Percentiles rank a stretch among this genome's conserved stretches.
phyloP scores from a whole-genome alignment of 2,888 invertebrate genomes.

The Cephonodes hylas region DNA sequence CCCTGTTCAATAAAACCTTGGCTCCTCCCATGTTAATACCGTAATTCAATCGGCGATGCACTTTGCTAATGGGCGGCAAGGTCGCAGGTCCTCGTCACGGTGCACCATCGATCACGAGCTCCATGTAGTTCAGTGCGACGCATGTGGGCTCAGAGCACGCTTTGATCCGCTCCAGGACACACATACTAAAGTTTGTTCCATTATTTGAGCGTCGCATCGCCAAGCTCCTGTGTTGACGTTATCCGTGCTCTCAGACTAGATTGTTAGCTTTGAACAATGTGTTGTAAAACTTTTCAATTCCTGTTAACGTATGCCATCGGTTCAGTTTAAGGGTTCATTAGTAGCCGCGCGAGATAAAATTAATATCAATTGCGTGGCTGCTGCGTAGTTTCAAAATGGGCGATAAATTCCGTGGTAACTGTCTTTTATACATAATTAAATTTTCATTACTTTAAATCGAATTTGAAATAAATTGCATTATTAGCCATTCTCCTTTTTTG shows the following conservation, averaged over 20 bases:
- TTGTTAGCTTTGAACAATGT: background rate
- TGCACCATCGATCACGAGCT: background rate
- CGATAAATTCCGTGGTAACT: background rate
- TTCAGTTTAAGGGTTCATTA: background rate
- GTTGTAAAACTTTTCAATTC: background rate
- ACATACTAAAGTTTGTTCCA: background rate
- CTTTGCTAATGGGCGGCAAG: background rate
- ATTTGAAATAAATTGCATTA: no score
- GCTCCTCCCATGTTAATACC: background rate
- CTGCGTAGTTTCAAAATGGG: background rate
- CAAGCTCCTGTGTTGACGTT: background rate
- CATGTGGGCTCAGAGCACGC: background rate
- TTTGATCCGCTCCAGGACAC: background rate
- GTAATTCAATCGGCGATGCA: background rate
- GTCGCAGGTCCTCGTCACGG: background rate
- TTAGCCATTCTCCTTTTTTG: no score
- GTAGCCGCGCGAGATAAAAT: background rate
- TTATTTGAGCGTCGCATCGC: background rate
- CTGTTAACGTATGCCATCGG: background rate
- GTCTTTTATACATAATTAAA: no score
- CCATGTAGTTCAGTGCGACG: background rate
- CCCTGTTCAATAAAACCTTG: background rate
- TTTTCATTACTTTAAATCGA: no score
- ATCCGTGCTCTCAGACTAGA: background rate
- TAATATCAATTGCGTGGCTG: background rate